Percentiles rank a stretch among this genome's conserved stretches.
phyloP scores from a whole-genome alignment of 1,140 invertebrate genomes.

The Drosophila bocqueti region DNA sequence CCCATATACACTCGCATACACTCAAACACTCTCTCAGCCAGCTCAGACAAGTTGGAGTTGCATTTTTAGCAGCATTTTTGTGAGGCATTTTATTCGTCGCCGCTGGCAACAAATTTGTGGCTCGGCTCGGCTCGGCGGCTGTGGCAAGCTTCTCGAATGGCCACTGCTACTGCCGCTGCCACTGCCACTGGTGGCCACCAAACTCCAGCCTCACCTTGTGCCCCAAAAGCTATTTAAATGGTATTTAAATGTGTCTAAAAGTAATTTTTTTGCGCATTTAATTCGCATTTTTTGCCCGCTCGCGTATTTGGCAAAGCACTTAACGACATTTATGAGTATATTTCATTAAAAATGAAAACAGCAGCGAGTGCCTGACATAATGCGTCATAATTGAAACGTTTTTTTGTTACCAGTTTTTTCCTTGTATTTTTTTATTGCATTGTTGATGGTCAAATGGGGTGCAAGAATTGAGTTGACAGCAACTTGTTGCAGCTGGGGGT shows the following conservation, averaged over 20 bases:
- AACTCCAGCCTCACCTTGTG: slow-evolving; percentile 71
- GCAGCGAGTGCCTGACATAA: slow-evolving; percentile 62
- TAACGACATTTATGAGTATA: slow-evolving; percentile 61
- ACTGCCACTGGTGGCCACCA: slow-evolving; percentile 45
- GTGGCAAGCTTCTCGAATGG: slow-evolving; percentile 31
- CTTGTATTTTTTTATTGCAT: slow-evolving; percentile 13
- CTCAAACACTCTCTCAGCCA: not conserved
- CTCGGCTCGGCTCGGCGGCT: slow-evolving; percentile 22
- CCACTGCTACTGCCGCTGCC: slow-evolving; percentile 31
- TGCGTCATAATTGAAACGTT: slow-evolving; percentile 52
- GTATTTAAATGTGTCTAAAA: slow-evolving; percentile 84
- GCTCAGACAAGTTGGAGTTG: slow-evolving; percentile 72
- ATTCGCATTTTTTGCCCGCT: slow-evolving; percentile 62
- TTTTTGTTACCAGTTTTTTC: slow-evolving; percentile 25
- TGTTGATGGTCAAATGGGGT: slow-evolving; percentile 37
- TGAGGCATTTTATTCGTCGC: slow-evolving; percentile 79
- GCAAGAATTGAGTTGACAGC: slow-evolving; percentile 28
- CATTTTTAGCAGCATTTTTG: slow-evolving; percentile 83
- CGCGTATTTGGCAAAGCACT: slow-evolving; percentile 52
- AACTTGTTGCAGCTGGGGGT: slow-evolving; percentile 6
- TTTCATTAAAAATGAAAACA: slow-evolving; percentile 67
- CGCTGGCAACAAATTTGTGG: slow-evolving; percentile 78
- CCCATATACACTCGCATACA: slow-evolving; percentile 13
- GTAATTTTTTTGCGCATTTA: slow-evolving; percentile 82
- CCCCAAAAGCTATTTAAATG: slow-evolving; percentile 81